phyloP scores from a whole-genome alignment of 2,888 invertebrate species.

The Synanthedon vespiformis region DNA sequence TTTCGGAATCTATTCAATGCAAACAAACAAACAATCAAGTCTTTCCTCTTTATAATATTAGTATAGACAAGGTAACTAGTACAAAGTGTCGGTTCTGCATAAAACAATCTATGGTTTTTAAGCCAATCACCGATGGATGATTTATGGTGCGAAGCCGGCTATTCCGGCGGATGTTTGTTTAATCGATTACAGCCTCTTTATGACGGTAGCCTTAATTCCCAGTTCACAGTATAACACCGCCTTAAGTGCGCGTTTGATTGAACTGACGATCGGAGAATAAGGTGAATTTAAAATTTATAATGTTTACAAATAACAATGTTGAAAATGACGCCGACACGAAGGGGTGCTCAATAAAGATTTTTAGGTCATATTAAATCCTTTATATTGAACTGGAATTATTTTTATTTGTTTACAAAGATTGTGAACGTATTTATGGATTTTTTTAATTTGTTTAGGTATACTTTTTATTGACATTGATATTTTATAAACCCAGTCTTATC shows the following conservation, averaged over 20 bases:
- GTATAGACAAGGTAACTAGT: no score
- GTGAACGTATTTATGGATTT: no score
- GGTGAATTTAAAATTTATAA: neutral
- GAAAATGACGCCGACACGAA: neutral
- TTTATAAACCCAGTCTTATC: no score
- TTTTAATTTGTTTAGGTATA: no score
- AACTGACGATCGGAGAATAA: neutral
- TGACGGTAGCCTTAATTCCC: constrained; percentile 35
- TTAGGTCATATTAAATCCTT: no score
- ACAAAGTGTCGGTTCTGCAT: constrained; percentile 2
- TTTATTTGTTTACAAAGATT: no score
- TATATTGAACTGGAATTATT: neutral
- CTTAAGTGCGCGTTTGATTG: constrained; percentile 8
- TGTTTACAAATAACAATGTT: neutral
- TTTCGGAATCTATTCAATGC: no score
- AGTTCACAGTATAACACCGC: constrained; percentile 10
- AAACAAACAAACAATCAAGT: no score
- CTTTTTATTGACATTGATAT: no score
- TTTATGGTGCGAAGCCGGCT: constrained; percentile 41
- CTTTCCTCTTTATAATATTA: no score
- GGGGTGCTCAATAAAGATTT: no score
- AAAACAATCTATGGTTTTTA: constrained; percentile 19
- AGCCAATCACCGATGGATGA: constrained; percentile 53
- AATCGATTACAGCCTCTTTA: constrained; percentile 53
- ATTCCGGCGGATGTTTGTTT: constrained; percentile 62